Evolutionary conservation across 2,888 invertebrate species (phyloP).

Genomic region (Eugnorisma glareosa): DNA sequence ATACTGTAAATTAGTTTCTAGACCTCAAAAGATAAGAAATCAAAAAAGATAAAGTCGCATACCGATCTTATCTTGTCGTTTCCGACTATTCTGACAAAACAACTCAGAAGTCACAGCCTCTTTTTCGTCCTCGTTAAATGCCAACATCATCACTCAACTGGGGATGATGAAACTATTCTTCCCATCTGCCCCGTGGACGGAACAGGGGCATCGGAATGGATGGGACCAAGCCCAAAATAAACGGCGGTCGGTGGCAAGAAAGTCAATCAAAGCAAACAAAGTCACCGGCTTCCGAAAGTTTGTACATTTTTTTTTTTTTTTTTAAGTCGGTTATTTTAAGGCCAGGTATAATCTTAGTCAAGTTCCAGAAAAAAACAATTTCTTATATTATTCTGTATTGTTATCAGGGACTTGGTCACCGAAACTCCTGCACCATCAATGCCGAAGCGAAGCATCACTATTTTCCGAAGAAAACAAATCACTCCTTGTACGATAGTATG

Average conservation of each 20-base stretch:
- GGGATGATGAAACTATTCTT: no score
- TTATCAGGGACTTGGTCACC: constrained; percentile 22
- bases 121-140: neutral
- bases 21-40: neutral
- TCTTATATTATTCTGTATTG: neutral
- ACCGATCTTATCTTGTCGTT: neutral
- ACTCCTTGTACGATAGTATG: constrained; percentile 82
- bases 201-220: neutral
- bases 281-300: no score
- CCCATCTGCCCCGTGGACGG: neutral
- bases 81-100: neutral
- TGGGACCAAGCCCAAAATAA: neutral
- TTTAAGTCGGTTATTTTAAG: neutral
- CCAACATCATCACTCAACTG: no score
- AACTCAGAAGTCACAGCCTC: neutral
- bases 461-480: constrained; percentile 73
- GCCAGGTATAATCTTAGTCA: neutral
- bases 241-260: neutral
- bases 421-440: constrained; percentile 5
- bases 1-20: neutral
- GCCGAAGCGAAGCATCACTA: constrained; percentile 60
- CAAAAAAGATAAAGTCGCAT: neutral
- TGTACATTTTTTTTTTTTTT: no score
- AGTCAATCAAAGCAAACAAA: no score
- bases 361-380: neutral